Base-by-base conservation (phyloP, 2,888 invertebrate genomes). In the Lithosia quadra region DNA sequence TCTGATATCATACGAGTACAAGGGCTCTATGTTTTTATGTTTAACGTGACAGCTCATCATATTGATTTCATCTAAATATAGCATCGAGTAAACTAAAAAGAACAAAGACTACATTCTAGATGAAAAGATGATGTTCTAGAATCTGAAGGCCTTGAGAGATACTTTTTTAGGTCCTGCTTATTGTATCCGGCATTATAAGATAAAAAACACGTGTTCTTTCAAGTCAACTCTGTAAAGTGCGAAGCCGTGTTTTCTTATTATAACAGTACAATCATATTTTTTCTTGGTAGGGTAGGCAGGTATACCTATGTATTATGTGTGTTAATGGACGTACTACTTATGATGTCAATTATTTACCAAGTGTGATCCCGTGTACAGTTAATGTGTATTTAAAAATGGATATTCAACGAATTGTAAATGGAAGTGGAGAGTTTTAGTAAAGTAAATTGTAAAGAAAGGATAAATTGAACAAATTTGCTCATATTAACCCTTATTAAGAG, bases 171-270 rank as follows among this genome's bases (percentile, higher is more conserved):
- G n/a, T n/a, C n/a, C 15, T 39, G 18, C 1, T 7, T 43, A 18
- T 18, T 13, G 15, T 18, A 3, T 43, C 18, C 43, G 18, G 43
- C 18, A 7, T 18, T 18, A 49, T 1, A n/a, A 49, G 49, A 49
- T 9, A 49, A 49, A n/a, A 43, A 18, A n/a, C 18, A n/a, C 18
- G 49, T 49, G 49, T 49, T n/a, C 49, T n/a, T 49, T 49, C 49
- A 49, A n/a, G n/a, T 49, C 49, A 49, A n/a, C 49, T 18, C 49
- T n/a, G 49, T n/a, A 49, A 49, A 49, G 49, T 49, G 49, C 49
- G 49, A 49, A n/a, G 49, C n/a, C 49, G 18, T 49, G 49, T 49
- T 49, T 43, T 49, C 49, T n/a, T n/a, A 49, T n/a, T 49, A n/a
- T 18, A 49, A n/a, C 18, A 49, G 49, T 49, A 1, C 49, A n/a